phyloP scores from a whole-genome alignment of 2,113 vertebrate species.

The Pycnonotus jocosus region DNA sequence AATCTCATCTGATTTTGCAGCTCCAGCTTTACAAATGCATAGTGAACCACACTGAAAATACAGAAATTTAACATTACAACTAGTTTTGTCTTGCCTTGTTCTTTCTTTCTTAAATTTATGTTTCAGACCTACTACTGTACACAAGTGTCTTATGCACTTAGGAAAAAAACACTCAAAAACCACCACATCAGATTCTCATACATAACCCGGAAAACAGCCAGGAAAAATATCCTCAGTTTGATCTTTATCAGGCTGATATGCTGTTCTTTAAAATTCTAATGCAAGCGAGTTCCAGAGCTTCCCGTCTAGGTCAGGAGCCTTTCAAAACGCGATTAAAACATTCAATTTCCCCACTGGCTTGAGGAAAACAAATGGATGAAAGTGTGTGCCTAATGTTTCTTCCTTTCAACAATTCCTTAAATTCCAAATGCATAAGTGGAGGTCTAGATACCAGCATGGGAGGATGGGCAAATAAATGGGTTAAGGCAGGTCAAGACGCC shows the following conservation, averaged over 20 bases:
- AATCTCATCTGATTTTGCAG: neutral
- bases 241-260: neutral
- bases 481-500: neutral
- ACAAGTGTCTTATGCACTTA: neutral
- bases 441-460: neutral
- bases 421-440: neutral
- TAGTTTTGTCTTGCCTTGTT: neutral
- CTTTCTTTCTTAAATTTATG: neutral
- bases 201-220: neutral
- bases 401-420: neutral
- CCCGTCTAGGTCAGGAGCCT: neutral
- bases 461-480: neutral
- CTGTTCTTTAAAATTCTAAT: neutral
- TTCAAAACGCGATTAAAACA: neutral
- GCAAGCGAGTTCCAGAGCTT: neutral
- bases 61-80: neutral
- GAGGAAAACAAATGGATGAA: conserved; percentile 3
- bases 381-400: neutral
- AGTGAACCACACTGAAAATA: neutral
- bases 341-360: neutral
- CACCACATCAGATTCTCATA: neutral
- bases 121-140: neutral
- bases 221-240: neutral
- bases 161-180: neutral
- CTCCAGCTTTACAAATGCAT: neutral